Conservation (phyloP, 2,797 vertebrate genomes). For the Myotis myotis region DNA sequence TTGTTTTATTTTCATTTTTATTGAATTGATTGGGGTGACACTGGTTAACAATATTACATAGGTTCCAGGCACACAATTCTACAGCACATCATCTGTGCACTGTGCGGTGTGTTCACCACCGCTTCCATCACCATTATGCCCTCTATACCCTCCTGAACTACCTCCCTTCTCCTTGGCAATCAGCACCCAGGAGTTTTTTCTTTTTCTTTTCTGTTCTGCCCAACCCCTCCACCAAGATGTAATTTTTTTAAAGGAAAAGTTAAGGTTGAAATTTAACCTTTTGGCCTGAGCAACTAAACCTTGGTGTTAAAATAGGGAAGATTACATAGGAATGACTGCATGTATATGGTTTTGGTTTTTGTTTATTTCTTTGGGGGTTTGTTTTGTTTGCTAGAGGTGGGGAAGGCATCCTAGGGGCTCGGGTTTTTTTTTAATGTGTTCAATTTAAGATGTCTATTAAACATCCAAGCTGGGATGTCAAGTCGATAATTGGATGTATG, state of each 20-base stretch:
- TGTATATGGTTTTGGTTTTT: background rate
- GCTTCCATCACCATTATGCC: background rate
- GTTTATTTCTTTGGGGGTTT: background rate
- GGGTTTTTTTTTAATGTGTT: conserved; percentile 13
- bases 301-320: background rate
- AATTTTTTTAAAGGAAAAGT: background rate
- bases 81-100: background rate
- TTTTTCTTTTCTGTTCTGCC: background rate
- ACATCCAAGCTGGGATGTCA: conserved; percentile 60
- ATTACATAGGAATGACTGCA: background rate
- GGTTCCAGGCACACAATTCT: background rate
- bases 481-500: conserved; percentile 65
- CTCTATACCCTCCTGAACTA: background rate
- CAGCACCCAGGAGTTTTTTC: background rate
- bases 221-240: background rate
- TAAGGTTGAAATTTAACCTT: background rate
- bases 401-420: background rate
- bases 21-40: background rate
- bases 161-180: background rate
- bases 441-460: conserved; percentile 69
- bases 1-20: background rate
- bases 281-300: background rate
- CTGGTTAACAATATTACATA: background rate
- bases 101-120: background rate
- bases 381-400: background rate